Evolutionary conservation across 1,140 invertebrate species (phyloP), one percentile per base, ranked within the genome.

Genomic region (Papilio dardanus): DNA sequence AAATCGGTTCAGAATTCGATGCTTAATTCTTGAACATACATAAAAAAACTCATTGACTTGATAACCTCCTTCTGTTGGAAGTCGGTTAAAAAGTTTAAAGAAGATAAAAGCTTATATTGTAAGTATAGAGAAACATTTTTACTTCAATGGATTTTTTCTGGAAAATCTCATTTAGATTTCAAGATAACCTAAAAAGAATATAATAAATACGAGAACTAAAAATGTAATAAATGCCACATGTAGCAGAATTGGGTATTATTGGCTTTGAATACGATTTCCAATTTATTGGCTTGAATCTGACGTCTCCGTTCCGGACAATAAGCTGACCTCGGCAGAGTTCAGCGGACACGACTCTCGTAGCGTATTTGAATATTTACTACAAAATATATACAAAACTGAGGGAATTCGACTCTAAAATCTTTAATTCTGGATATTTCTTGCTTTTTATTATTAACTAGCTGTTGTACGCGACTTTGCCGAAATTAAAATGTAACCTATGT

Each of bases 231-330:
- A 14, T 21, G 21, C 24, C 16, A 62, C 24, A 28, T 62, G 24
- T 28, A 62, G 24, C 54, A 62, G 4, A 28, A 28, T 28, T 28
- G 1, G 14, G 24, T 62, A 62, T 62, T 62, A 62, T 62, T 30
- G 24, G 54, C 54, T 62, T 62, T 62, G 54, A 62, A 62, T 62
- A 62, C 24, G 54, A 30, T 62, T 62, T 62, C 24, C 54, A 62
- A 62, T 62, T 62, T 62, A 62, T 62, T 62, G 54, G 54, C 54
- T 28, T 28, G 54, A 62, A 62, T 62, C 30, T 62, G 10, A 62
- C 24, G 54, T 62, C 54, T 54, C 50, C 50, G 50, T 54, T 54
- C 54, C 10, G 24, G 12, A 62, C 54, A 62, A 62, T 62, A 62
- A 62, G 54, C 24, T 62, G 54, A 62, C 54, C 54, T 62, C 54